These are phyloP conservation scores for Dinocampus coccinellae DNA, from an alignment of 2,888 invertebrate species.

Conservation along the genomic window DNA sequence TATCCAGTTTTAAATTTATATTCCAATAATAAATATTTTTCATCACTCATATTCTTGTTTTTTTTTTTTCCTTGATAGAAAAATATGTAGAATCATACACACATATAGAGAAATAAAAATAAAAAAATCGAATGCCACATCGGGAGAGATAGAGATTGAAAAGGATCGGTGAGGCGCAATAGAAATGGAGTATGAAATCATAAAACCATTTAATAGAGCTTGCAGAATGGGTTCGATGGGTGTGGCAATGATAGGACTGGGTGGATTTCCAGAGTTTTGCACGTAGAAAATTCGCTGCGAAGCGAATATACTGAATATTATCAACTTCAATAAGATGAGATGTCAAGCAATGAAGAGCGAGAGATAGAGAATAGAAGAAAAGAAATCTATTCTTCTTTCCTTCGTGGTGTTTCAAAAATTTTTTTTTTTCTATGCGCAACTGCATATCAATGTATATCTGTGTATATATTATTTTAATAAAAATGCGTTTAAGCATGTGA, in stretches of 20 bases:
- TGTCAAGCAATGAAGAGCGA: constrained; percentile 39
- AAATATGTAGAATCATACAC: neutral
- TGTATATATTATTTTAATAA: too few species aligned
- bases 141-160: constrained; percentile 34
- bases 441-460: too few species aligned
- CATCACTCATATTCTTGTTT: too few species aligned
- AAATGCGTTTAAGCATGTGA: too few species aligned
- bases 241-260: constrained; percentile 30
- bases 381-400: too few species aligned
- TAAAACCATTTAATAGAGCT: constrained; percentile 53
- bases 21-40: constrained; percentile 8
- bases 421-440: too few species aligned
- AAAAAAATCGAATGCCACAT: neutral
- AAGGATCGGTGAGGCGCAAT: constrained; percentile 49
- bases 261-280: constrained; percentile 31
- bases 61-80: neutral
- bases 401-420: too few species aligned
- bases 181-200: constrained; percentile 62
- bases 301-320: constrained; percentile 52
- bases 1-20: too few species aligned
- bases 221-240: constrained; percentile 42
- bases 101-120: neutral
- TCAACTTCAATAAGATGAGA: constrained; percentile 52
- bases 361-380: constrained; percentile 18
- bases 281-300: constrained; percentile 48